A percentile compares a stretch with the other conserved stretches of the same genome.
Evolutionary conservation across 2,888 invertebrate species (phyloP).

Genomic region (Stramonita haemastoma): DNA sequence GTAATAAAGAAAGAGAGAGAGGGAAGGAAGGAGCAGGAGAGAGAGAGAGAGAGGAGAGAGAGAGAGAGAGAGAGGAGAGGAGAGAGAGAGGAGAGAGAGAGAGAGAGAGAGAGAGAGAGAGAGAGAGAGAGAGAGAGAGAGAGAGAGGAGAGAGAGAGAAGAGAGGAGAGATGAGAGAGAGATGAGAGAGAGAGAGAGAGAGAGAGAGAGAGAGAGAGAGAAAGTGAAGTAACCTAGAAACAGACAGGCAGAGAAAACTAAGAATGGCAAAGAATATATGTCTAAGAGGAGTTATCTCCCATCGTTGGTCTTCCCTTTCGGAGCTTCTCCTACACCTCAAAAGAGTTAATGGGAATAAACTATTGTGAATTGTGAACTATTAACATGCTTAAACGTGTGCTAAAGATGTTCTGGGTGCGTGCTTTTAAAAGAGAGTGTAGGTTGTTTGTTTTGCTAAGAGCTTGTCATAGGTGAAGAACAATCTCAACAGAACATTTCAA

Average conservation of each 20-base stretch:
- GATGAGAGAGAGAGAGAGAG: conserved; percentile 30
- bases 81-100: conserved; percentile 25
- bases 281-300: no score
- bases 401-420: no score
- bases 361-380: no score
- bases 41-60: conserved; percentile 13
- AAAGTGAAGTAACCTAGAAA: background rate
- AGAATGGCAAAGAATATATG: no score
- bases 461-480: no score
- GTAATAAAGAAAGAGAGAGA: conserved; percentile 11
- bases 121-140: conserved; percentile 36
- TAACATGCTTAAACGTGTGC: no score
- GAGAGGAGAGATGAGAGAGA: background rate
- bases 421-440: no score
- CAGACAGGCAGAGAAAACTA: background rate
- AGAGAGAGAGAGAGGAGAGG: background rate
- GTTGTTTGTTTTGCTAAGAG: no score
- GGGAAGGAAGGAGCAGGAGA: background rate
- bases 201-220: conserved; percentile 39
- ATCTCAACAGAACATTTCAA: no score
- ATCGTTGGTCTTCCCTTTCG: no score
- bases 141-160: background rate
- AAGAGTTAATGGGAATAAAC: no score
- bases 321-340: no score
- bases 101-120: conserved; percentile 25